phyloP scores from a whole-genome alignment of 2,113 vertebrate species.

The Sander lucioperca region DNA sequence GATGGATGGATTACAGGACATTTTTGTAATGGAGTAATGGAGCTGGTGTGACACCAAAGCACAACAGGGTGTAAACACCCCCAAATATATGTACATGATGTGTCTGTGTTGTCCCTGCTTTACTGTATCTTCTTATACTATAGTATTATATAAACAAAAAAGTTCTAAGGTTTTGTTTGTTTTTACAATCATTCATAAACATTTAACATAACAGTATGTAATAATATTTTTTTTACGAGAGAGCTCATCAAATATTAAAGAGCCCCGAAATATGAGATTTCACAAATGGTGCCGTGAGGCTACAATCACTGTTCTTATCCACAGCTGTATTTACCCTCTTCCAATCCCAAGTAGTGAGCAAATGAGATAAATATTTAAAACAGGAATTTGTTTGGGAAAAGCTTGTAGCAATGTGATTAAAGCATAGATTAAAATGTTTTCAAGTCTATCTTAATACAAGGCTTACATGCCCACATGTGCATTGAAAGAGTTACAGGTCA shows the following conservation, averaged over 20 bases:
- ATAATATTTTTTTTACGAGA: conserved; percentile 15
- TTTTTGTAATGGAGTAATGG: background rate
- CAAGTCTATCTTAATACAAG: background rate
- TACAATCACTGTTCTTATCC: conserved; percentile 27
- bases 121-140: background rate
- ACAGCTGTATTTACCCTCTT: conserved; percentile 28
- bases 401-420: conserved; percentile 9
- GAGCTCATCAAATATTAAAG: conserved; percentile 64
- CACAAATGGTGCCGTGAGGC: conserved; percentile 42
- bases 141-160: no score
- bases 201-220: conserved; percentile 28
- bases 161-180: conserved; percentile 47
- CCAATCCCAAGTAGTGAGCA: conserved; percentile 17
- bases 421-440: background rate
- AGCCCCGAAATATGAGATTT: conserved; percentile 33
- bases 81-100: background rate
- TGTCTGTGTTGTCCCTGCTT: background rate
- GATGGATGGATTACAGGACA: background rate
- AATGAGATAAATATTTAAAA: conserved; percentile 59
- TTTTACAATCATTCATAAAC: conserved; percentile 36
- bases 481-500: background rate
- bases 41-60: conserved; percentile 3
- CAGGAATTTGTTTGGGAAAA: conserved; percentile 22
- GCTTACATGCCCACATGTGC: background rate
- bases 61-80: conserved; percentile 13